phyloP scores from a whole-genome alignment of 2,797 vertebrate genomes.

The Nyctalus aviator region DNA sequence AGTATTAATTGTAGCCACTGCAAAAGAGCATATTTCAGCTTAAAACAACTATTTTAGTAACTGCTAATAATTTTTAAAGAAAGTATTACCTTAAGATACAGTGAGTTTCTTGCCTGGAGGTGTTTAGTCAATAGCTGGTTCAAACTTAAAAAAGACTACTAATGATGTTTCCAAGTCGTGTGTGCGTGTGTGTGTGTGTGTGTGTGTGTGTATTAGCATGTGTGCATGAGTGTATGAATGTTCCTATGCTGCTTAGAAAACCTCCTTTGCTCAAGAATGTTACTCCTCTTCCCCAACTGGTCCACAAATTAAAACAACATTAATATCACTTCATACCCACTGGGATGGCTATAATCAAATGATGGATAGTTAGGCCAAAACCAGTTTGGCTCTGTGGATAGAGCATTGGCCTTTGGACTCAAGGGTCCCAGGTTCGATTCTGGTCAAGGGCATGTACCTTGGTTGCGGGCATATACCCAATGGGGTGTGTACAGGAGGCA shows the following conservation, averaged over 20 bases:
- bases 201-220: background rate
- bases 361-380: too few relatives aligned
- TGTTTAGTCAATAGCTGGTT: background rate
- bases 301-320: too few relatives aligned
- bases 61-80: background rate
- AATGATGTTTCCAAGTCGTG: background rate
- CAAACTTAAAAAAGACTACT: background rate
- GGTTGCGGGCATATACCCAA: too few relatives aligned
- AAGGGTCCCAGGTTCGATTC: too few relatives aligned
- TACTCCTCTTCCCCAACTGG: background rate
- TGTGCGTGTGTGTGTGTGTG: background rate
- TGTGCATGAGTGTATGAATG: background rate
- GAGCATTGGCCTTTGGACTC: too few relatives aligned
- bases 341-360: too few relatives aligned
- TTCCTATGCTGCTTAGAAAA: background rate
- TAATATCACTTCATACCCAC: too few relatives aligned
- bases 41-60: background rate
- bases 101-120: background rate
- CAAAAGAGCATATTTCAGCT: background rate
- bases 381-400: too few relatives aligned
- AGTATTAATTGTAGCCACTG: background rate
- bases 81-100: background rate
- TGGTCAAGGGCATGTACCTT: too few relatives aligned
- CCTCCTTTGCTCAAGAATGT: background rate
- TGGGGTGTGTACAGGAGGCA: too few relatives aligned